Base-by-base conservation (phyloP, 2,113 vertebrate genomes). In the Cololabis saira region DNA sequence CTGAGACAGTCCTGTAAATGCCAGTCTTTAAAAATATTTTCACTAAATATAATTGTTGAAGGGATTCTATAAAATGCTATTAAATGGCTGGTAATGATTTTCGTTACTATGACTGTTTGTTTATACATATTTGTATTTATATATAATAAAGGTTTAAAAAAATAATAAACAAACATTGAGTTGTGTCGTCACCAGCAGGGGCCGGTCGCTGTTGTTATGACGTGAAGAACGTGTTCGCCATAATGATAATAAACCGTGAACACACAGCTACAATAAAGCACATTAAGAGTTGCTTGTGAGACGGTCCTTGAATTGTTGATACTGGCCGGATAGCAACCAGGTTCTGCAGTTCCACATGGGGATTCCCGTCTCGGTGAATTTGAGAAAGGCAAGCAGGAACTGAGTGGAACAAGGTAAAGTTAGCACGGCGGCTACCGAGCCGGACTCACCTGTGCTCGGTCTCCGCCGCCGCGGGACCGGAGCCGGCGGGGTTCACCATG, bases 191-290 rank as follows among this genome's bases (percentile, higher is more conserved):
- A 92, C 86, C 59, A 80, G 61, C 44, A 74, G 54, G 70, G 19
- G 90, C 69, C 89, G 0, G 90, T 90, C 91, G 89, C 91, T 9
- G 0, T 1, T 44, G 19, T 12, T 15, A 47, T 91, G 91, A 92
- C 88, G 90, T 60, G 1, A 0, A 18, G 79, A 91, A 90, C 91
- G 91, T 92, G 90, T 83, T 91, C 87, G 90, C 90, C 87, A 87
- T 92, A 85, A 92, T 91, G 89, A 89, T 80, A 92, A 89, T 89
- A 91, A 91, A 90, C 74, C 56, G 71, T 74, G 70, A 74, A 83
- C 73, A 83, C 78, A 90, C 84, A 75, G 87, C 84, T 71, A 40
- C 55, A 69, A 43, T 56, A 77, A 81, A 66, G 56, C 55, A 62
- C 22, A 70, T 67, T 18, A 60, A 53, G 49, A 22, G 21, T 48